Base-by-base conservation (phyloP, 2,888 invertebrate genomes). In the Caenorhabditis zanzibari region DNA sequence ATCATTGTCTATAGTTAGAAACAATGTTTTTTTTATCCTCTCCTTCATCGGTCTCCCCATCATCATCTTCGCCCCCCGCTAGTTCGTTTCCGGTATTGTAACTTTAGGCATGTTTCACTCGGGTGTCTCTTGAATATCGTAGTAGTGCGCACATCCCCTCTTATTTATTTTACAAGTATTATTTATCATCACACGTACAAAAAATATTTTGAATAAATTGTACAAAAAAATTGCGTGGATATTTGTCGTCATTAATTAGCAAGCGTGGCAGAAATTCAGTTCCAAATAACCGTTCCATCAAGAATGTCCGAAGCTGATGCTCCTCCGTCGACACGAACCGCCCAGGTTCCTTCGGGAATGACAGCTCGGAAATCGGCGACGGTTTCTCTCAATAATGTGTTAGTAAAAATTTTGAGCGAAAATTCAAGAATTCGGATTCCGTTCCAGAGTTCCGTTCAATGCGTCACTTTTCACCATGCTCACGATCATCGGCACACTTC, bases 371-470 rank as follows among this genome's bases (percentile, higher is more conserved):
- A 68, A 22, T 26, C 63, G n/a, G 38, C 47, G 19, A 19, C 9
- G 14, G 26, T 1, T n/a, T n/a, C 22, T 14, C 56, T 44, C 61
- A 52, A 26, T 38, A 76, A 76, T 47, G 47, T 68, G 76, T 41
- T 28, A 58, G 75, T 24, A n/a, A n/a, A n/a, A n/a, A n/a, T n/a
- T n/a, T n/a, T n/a, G n/a, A n/a, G n/a, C n/a, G n/a, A n/a, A n/a
- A n/a, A n/a, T n/a, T n/a, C n/a, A n/a, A n/a, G n/a, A n/a, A n/a
- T 19, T 47, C 44, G n/a, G n/a, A n/a, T 44, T 19, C 6, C 4
- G 12, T 35, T 64, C 24, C 74, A 84, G 84, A 24, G 74, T 72
- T 24, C 84, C 81, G 1, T 84, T 84, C 71, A 81, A 77, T 52
- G 72, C 81, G 14, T 84, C 76, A 58, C 59, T 81, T 7, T 56